These are phyloP conservation scores for Conomelus anceps DNA, from an alignment of 2,888 invertebrate genomes.

Conservation along the genomic window DNA sequence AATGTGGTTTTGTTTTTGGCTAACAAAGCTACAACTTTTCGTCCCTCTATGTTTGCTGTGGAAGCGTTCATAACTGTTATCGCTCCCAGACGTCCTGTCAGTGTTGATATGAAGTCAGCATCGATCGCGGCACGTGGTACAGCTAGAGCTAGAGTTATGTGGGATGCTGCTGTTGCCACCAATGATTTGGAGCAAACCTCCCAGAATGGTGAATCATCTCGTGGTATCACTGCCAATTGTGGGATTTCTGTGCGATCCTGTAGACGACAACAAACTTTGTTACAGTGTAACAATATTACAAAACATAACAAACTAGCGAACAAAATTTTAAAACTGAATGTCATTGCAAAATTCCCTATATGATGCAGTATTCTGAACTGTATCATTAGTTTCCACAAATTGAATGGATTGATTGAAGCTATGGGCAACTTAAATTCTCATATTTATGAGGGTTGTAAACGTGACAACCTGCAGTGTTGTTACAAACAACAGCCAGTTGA, in stretches of 20 bases:
- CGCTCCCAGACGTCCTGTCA: conserved; percentile 1
- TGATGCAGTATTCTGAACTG: too few relatives aligned
- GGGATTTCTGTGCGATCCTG: background rate
- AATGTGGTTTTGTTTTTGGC: background rate
- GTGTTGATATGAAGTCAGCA: background rate
- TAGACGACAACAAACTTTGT: background rate
- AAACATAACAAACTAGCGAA: background rate
- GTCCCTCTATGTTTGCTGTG: background rate
- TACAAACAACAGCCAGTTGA: background rate
- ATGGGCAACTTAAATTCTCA: background rate
- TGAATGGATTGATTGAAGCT: background rate
- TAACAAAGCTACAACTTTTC: background rate
- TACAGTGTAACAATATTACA: background rate
- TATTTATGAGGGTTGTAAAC: background rate
- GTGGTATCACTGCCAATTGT: background rate
- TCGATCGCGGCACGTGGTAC: background rate
- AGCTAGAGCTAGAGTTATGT: background rate
- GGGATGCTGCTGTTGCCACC: background rate
- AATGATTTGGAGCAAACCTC: background rate
- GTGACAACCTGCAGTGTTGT: background rate
- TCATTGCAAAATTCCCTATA: background rate
- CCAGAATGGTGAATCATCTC: background rate
- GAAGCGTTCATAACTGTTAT: background rate
- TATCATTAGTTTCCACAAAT: background rate
- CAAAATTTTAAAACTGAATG: background rate